Conservation (phyloP, 2,888 invertebrate species). For the Perithous albicinctus region DNA sequence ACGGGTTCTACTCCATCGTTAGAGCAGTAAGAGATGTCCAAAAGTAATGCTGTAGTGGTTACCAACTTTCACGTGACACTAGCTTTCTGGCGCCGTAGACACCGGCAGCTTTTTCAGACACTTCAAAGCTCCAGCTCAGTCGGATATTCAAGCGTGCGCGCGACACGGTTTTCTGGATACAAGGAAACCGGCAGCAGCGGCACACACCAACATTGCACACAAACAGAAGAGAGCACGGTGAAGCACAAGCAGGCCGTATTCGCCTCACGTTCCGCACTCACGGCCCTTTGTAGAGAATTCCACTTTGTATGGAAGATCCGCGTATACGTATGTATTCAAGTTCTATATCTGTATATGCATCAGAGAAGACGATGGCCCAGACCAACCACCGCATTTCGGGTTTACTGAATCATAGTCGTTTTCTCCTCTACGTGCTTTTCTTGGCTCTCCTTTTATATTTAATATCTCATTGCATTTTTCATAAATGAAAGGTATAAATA, state of each 20-base stretch:
- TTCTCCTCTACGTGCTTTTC: conserved; percentile 2
- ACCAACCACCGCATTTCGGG: conserved; percentile 18
- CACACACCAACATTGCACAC: conserved; percentile 8
- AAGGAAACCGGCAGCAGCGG: conserved; percentile 32
- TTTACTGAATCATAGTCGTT: conserved; percentile 30
- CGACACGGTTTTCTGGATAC: conserved; percentile 51
- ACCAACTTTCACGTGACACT: not conserved
- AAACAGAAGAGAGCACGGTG: not conserved
- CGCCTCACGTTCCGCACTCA: conserved; percentile 23
- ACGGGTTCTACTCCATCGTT: not conserved
- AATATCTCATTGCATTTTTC: not conserved
- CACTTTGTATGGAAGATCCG: conserved; percentile 15
- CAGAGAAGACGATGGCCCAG: conserved; percentile 17
- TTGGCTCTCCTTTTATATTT: conserved; percentile 6
- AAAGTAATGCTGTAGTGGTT: not conserved
- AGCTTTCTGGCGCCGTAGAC: conserved; percentile 25
- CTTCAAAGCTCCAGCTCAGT: conserved; percentile 57
- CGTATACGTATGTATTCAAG: not conserved
- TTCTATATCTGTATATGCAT: not conserved
- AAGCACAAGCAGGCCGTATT: conserved; percentile 8
- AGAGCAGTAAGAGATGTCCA: not conserved
- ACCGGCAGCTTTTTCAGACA: conserved; percentile 50
- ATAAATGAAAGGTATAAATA: not conserved
- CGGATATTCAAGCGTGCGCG: conserved; percentile 48
- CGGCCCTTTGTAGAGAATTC: conserved; percentile 28